These are phyloP conservation scores for Hypotaenidia okinawae DNA, from an alignment of 2,797 vertebrate species.

Conservation along the genomic window DNA sequence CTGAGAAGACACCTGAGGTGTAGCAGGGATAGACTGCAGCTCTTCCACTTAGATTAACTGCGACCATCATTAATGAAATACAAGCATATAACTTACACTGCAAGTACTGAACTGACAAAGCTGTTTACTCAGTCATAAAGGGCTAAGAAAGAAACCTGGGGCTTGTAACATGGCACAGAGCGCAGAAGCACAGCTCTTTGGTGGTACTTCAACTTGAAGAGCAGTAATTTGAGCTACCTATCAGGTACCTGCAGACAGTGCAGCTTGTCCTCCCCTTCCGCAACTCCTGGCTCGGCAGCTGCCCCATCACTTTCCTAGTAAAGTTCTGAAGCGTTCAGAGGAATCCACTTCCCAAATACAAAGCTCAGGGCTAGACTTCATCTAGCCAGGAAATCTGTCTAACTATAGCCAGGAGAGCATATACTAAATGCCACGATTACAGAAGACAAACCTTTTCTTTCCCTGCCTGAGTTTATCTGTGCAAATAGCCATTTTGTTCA, in stretches of 20 bases:
- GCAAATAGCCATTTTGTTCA: background rate
- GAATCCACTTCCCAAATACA: background rate
- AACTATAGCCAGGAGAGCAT: background rate
- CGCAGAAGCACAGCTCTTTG: background rate
- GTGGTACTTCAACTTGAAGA: background rate
- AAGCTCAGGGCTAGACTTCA: background rate
- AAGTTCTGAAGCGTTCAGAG: background rate
- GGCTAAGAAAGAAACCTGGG: background rate
- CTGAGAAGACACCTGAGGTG: background rate
- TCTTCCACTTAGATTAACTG: background rate
- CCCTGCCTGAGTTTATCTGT: background rate
- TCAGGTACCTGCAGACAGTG: background rate
- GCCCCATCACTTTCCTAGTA: background rate
- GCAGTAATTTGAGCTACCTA: background rate
- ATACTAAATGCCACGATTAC: background rate
- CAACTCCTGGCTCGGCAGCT: background rate
- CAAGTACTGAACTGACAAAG: background rate
- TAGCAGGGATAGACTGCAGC: background rate
- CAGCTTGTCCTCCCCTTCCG: background rate
- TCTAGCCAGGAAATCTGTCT: background rate
- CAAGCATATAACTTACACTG: background rate
- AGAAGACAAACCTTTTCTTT: background rate
- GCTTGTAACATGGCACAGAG: background rate
- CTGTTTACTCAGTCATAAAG: background rate
- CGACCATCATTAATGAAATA: background rate